Base-by-base conservation (phyloP, 1,140 invertebrate genomes). In the Cydia strobilella region DNA sequence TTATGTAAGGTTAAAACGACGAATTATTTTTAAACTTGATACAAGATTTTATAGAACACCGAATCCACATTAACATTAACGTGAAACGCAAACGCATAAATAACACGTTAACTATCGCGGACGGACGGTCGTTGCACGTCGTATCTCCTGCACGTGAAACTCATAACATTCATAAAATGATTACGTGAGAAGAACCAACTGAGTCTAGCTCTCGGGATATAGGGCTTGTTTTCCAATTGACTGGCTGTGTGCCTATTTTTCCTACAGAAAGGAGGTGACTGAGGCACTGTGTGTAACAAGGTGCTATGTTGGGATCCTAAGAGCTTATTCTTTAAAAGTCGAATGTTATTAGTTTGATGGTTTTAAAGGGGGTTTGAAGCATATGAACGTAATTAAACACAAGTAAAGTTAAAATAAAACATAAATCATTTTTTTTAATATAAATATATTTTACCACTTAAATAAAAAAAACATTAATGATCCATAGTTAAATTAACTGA, bases 91-190 rank as follows among this genome's bases (percentile, higher is more conserved):
- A 73, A 79, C 75, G 80, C 77, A 82, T 85, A 84, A 84, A 85
- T 82, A 82, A 80, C 77, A 79, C 77, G 77, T 79, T 73, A 74
- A 74, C 31, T 62, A 74, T 62, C 73, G 13, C 23, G 31, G 51
- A 54, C 76, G 77, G 77, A 54, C 76, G 77, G 77, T 81, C 82
- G 80, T 81, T 82, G 74, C 81, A 80, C 79, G 81, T 83, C 80
- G 79, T 83, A 85, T 86, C 82, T 82, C 74, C 75, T 78, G 84
- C 84, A 87, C 84, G 80, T 86, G 83, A 84, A 86, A 83, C 86
- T 88, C 86, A 85, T 86, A 87, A 86, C 82, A 85, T 87, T 84
- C 85, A 86, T 86, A 86, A 89, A 89, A 87, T 86, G 83, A 89
- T 87, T 89, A 89, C 85, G 84, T 87, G 85, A 83, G 87, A 86